Percentiles rank a stretch among this genome's conserved stretches.
Evolutionary conservation across 1,140 invertebrate genomes (phyloP).

Genomic region (Cryptotermes secundus): DNA sequence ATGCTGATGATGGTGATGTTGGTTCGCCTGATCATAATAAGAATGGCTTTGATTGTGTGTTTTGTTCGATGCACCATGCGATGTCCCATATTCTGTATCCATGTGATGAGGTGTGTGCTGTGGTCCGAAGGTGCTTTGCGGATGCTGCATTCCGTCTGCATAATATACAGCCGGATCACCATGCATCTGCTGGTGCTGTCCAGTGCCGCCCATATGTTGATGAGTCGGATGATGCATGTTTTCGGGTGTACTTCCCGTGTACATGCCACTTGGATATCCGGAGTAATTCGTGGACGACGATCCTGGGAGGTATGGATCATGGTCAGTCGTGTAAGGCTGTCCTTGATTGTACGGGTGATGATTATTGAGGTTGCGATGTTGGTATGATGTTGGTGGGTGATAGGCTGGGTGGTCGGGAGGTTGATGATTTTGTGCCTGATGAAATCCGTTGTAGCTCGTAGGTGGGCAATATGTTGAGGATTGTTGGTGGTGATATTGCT

Average conservation of each 20-base stretch:
- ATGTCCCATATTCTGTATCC: background rate
- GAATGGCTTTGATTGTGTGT: background rate
- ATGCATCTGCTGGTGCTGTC: slow-evolving; percentile 5
- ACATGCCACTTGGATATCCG: background rate
- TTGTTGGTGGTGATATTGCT: background rate
- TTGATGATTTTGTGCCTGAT: slow-evolving; percentile 8
- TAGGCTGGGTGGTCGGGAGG: background rate
- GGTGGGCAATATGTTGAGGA: background rate
- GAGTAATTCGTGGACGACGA: background rate
- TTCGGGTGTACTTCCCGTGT: background rate
- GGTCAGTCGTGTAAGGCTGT: background rate
- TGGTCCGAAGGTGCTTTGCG: background rate
- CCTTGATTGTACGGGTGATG: slow-evolving; percentile 4
- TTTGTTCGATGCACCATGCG: background rate
- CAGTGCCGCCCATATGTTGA: background rate
- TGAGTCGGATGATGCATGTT: background rate
- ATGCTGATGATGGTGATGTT: slow-evolving; percentile 37
- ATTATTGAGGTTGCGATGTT: background rate
- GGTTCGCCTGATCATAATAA: slow-evolving; percentile 22
- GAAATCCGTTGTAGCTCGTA: background rate
- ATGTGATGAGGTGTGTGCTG: background rate
- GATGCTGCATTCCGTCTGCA: background rate
- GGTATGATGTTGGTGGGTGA: background rate
- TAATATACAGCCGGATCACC: background rate
- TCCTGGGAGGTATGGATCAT: background rate